phyloP scores from a whole-genome alignment of 2,113 vertebrate genomes.

The Cardinalis cardinalis region DNA sequence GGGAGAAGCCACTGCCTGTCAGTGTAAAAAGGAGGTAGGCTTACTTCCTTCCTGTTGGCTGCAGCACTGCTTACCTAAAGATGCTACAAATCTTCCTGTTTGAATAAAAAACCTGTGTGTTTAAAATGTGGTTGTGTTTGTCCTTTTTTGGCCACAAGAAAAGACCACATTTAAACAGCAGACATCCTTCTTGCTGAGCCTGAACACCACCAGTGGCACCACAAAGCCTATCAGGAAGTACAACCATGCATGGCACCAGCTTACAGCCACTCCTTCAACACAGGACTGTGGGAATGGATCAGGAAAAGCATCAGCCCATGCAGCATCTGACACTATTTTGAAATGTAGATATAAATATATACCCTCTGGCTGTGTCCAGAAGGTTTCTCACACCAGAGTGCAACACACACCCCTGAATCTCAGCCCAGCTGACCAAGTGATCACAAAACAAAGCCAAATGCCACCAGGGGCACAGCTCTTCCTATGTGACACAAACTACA shows the following conservation, averaged over 20 bases:
- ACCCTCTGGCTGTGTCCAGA: neutral
- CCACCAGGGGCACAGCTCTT: neutral
- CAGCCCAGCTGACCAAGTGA: neutral
- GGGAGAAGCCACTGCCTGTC: neutral
- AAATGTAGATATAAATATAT: neutral
- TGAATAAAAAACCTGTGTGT: neutral
- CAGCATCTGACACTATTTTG: neutral
- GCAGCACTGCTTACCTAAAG: neutral
- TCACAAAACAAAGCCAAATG: neutral
- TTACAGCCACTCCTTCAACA: neutral
- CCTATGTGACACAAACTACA: neutral
- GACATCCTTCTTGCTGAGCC: neutral
- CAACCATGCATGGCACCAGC: neutral
- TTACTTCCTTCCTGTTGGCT: neutral
- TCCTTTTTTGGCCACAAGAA: neutral
- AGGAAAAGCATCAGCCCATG: neutral
- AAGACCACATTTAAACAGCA: neutral
- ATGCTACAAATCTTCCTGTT: neutral
- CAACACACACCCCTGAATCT: neutral
- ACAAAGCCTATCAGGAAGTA: accelerated
- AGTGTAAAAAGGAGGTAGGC: neutral
- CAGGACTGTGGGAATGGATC: neutral
- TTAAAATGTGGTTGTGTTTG: neutral
- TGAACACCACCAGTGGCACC: neutral
- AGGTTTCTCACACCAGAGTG: neutral